Evolutionary conservation across 2,113 vertebrate species (phyloP).

Genomic region (Oreochromis aureus): DNA sequence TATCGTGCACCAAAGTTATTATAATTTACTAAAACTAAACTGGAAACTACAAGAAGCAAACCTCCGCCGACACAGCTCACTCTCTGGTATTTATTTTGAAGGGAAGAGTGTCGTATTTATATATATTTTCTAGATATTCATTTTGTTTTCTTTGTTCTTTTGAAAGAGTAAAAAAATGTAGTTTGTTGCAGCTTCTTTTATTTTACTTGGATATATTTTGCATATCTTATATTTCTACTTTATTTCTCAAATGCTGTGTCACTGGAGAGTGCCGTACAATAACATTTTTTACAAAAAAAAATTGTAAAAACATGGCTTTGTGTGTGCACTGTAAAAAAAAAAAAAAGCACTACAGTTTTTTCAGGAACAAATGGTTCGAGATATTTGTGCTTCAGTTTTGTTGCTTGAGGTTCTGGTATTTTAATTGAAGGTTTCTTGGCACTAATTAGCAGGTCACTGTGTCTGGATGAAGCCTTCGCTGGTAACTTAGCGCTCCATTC

Average conservation of each 20-base stretch:
- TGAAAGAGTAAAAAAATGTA: background rate
- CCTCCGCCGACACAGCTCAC: rapidly evolving
- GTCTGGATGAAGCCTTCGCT: background rate
- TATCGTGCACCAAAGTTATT: background rate
- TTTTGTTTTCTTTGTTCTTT: background rate
- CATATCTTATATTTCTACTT: background rate
- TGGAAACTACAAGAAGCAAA: background rate
- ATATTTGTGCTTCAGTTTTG: background rate
- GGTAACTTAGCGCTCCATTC: background rate
- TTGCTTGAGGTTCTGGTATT: background rate
- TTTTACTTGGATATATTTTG: background rate
- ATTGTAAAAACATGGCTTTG: background rate
- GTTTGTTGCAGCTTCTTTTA: background rate
- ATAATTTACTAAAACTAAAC: background rate
- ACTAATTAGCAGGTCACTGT: background rate
- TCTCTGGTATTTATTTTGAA: background rate
- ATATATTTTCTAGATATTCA: background rate
- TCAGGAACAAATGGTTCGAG: background rate
- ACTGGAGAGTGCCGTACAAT: background rate
- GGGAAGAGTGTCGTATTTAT: rapidly evolving
- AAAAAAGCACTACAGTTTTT: background rate
- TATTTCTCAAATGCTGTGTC: background rate
- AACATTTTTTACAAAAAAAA: background rate
- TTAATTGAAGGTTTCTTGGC: background rate
- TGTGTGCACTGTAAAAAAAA: background rate